Evolutionary conservation across 2,888 invertebrate species (phyloP), one percentile per base, ranked within the genome.

Genomic region (Lymantria monacha): DNA sequence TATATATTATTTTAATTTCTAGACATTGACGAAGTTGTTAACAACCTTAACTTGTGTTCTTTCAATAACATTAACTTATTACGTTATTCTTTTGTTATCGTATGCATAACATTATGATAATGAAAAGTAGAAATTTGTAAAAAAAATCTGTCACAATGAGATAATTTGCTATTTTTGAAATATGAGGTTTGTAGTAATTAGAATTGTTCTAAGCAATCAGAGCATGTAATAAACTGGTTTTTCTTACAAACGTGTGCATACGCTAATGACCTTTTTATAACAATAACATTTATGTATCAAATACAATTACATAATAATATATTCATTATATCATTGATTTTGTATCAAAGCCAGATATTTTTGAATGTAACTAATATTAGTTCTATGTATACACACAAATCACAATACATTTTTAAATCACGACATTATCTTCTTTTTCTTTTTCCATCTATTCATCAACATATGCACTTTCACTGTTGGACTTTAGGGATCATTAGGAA

Each of bases 141-240:
- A 57, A 53, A 50, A 51, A 13, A n/a, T 48, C 33, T 49, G 53
- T 54, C 53, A 62, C 48, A 55, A 51, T 58, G 53, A 52, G 53
- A 58, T 40, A 49, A 49, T 51, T 57, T 46, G 46, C 44, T 33
- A 49, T 40, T 14, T 51, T 59, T 49, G 46, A 22, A 60, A 43
- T 42, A 54, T 12, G 30, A 11, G 2, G 31, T 49, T n/a, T 42
- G 53, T n/a, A 31, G 45, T 49, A 38, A 48, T 60, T 55, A 46
- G 53, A 43, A 60, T 67, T 64, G 55, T 62, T 44, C 10, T 33
- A 0, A 11, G 15, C 15, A 57, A 63, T 55, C 64, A 67, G 67
- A 58, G 59, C 67, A 37, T 59, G 48, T 45, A 50, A 53, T 44
- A 15, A 48, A 42, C 43, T 12, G 36, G 46, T 60, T 46, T 57